Conservation (phyloP, 2,888 invertebrate species). For the Lepidonotus clava region DNA sequence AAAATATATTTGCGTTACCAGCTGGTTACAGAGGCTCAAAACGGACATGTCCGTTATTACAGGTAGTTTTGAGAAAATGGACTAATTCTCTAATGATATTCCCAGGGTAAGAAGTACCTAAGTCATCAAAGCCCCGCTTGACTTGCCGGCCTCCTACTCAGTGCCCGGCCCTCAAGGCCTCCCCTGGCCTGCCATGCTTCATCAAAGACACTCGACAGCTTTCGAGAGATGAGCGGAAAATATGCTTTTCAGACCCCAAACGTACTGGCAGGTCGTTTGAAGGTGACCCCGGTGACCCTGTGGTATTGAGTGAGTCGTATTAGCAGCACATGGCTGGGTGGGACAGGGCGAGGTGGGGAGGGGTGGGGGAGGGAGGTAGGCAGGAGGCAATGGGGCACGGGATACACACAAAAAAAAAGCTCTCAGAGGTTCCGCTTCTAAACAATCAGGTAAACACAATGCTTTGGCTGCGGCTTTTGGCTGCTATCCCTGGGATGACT, state of each 20-base stretch:
- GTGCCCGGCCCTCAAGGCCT: neutral
- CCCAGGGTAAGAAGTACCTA: too few relatives aligned
- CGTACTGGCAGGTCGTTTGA: neutral
- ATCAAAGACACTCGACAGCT: neutral
- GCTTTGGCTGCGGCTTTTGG: too few relatives aligned
- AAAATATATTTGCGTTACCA: too few relatives aligned
- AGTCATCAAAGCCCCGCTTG: neutral
- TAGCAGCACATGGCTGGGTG: neutral
- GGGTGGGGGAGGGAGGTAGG: neutral
- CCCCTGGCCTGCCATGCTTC: neutral
- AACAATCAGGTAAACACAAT: too few relatives aligned
- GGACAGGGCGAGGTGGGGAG: neutral
- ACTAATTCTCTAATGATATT: too few relatives aligned
- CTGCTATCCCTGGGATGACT: too few relatives aligned
- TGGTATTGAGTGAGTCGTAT: neutral
- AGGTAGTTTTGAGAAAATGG: too few relatives aligned
- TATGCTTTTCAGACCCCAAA: neutral
- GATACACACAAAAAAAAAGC: neutral
- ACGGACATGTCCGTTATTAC: too few relatives aligned
- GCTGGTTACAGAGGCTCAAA: too few relatives aligned
- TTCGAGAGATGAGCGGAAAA: neutral
- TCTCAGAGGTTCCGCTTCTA: too few relatives aligned
- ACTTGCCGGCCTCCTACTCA: neutral
- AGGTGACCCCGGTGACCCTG: neutral
- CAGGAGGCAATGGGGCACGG: neutral